These are phyloP conservation scores for Spodoptera litura DNA, from an alignment of 1,140 invertebrate species.

Conservation along the genomic window DNA sequence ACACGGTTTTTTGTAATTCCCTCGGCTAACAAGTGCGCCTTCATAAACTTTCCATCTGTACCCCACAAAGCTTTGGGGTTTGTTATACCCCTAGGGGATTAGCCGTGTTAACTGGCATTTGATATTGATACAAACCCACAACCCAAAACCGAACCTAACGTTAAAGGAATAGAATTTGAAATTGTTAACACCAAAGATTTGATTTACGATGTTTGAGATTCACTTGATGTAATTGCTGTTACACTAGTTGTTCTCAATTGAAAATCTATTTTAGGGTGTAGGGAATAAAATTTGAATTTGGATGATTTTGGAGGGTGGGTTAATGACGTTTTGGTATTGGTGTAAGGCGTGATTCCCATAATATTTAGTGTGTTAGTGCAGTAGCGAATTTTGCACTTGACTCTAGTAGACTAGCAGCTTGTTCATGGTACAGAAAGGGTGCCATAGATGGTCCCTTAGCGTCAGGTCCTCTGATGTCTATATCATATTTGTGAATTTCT, in stretches of 20 bases:
- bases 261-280: constrained; percentile 46
- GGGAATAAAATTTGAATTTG: constrained; percentile 46
- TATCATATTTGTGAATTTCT: constrained; percentile 59
- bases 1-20: constrained; percentile 79
- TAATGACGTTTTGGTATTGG: constrained; percentile 53
- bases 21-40: constrained; percentile 76
- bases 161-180: constrained; percentile 44
- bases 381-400: constrained; percentile 82
- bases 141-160: constrained; percentile 37
- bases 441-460: constrained; percentile 53
- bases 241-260: background rate
- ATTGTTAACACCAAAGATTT: constrained; percentile 28
- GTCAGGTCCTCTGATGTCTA: constrained; percentile 49
- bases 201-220: constrained; percentile 53
- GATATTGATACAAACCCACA: constrained; percentile 61
- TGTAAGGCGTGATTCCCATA: constrained; percentile 80
- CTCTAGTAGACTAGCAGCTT: constrained; percentile 76
- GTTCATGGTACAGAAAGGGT: constrained; percentile 70
- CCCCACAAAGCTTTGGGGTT: constrained; percentile 78
- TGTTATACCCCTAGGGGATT: constrained; percentile 68
- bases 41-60: constrained; percentile 78
- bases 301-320: background rate
- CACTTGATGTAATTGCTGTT: constrained; percentile 55
- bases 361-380: constrained; percentile 72
- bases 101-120: constrained; percentile 70